Conservation (phyloP, 2,113 vertebrate genomes). For the Anarhynchus alexandrinus region DNA sequence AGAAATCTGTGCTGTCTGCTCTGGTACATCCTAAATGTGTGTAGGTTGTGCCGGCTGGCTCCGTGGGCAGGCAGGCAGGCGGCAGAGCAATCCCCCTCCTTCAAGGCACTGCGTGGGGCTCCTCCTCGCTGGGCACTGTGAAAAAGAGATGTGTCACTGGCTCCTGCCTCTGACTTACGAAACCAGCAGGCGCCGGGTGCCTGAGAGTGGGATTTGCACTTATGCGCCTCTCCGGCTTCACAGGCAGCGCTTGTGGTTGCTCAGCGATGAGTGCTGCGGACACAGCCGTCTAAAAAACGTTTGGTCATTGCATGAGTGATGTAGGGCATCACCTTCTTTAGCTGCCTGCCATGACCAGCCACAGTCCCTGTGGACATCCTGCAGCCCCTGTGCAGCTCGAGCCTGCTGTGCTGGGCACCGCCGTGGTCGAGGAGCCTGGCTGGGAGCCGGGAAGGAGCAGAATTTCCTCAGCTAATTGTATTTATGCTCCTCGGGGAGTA, state of each 20-base stretch:
- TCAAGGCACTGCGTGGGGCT: accelerated
- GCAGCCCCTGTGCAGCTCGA: not conserved
- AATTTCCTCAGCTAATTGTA: not conserved
- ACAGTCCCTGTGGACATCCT: not conserved
- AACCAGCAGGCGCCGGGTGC: not conserved
- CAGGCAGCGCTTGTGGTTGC: not conserved
- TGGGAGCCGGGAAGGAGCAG: not conserved
- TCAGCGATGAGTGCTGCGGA: not conserved
- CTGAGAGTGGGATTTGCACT: not conserved
- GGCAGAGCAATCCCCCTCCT: not conserved
- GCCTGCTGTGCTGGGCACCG: not conserved
- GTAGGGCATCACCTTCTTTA: not conserved
- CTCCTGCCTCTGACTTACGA: not conserved
- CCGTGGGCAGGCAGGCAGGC: not conserved
- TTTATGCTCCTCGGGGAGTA: not conserved
- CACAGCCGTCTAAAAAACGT: not conserved
- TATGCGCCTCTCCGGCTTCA: accelerated
- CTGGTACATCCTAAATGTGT: not conserved
- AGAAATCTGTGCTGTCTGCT: not conserved
- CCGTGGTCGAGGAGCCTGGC: accelerated
- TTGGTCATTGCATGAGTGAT: not conserved
- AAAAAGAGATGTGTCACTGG: not conserved
- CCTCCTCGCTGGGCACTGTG: not conserved
- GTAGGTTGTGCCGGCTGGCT: not conserved
- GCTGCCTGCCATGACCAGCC: not conserved